phyloP scores from a whole-genome alignment of 2,888 invertebrate species.

The Sphaerophoria rueppellii region DNA sequence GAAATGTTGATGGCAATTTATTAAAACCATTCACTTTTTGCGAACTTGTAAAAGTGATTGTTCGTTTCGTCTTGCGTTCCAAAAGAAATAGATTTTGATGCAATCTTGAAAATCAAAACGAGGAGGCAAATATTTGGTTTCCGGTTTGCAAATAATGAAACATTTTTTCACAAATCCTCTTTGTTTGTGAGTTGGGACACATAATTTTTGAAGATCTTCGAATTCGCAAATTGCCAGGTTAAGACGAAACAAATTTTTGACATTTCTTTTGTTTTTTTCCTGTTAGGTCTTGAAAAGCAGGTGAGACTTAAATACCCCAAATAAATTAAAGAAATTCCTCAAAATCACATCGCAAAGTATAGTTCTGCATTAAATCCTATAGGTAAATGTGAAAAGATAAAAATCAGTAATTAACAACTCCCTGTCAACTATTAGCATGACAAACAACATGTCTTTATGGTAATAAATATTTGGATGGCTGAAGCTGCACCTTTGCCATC shows the following conservation, averaged over 20 bases:
- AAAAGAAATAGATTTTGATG: no score
- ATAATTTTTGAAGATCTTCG: no score
- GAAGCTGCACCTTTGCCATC: constrained; percentile 41
- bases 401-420: constrained; percentile 62
- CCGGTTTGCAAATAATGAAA: no score
- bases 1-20: constrained; percentile 46
- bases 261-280: no score
- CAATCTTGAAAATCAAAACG: no score
- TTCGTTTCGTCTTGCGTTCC: not conserved
- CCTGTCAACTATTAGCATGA: constrained; percentile 57
- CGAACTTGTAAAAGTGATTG: constrained; percentile 29
- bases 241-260: no score
- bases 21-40: constrained; percentile 60
- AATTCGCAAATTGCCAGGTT: no score
- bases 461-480: constrained; percentile 62
- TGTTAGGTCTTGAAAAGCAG: no score
- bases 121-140: no score
- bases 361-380: not conserved
- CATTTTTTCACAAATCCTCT: no score
- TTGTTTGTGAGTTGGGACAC: no score
- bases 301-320: not conserved
- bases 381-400: constrained; percentile 34
- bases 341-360: not conserved
- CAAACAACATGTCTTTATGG: constrained; percentile 59
- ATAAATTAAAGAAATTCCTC: constrained; percentile 5